Conservation (phyloP, 2,888 invertebrate species). For the Drosophila mimetica region DNA sequence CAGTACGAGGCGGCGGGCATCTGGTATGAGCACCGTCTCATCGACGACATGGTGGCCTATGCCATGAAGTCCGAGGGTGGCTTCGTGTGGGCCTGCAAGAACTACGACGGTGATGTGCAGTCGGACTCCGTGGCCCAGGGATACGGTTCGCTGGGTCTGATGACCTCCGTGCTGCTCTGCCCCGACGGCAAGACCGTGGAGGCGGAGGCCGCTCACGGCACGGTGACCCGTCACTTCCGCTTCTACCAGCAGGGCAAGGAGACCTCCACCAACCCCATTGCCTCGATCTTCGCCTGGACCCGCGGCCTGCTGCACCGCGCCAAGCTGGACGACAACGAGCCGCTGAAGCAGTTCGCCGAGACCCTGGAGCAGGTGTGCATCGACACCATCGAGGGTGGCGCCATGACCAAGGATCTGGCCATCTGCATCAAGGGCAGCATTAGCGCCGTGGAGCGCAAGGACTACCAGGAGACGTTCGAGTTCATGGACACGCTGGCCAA, state of each 20-base stretch:
- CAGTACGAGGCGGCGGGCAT: constrained; percentile 93
- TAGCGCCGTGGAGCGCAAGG: constrained; percentile 88
- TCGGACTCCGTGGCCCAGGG: constrained; percentile 99
- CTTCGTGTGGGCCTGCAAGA: constrained; percentile 99
- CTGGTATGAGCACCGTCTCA: constrained; percentile 99
- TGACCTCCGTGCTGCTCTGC: constrained; percentile 98
- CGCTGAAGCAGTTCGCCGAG: constrained; percentile 92
- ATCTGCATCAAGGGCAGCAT: constrained; percentile 98
- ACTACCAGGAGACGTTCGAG: constrained; percentile 98
- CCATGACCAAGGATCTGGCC: constrained; percentile 99
- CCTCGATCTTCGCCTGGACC: constrained; percentile 99
- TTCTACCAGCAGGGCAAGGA: constrained; percentile 97
- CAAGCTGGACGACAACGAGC: constrained; percentile 93
- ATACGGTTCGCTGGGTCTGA: constrained; percentile 97
- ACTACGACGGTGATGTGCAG: constrained; percentile 99
- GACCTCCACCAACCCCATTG: constrained; percentile 99
- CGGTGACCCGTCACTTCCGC: constrained; percentile 96
- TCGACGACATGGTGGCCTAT: constrained; percentile 99
- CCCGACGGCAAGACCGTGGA: constrained; percentile 99
- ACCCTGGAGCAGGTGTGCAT: constrained; percentile 95
- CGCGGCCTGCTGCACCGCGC: constrained; percentile 96
- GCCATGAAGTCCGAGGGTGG: constrained; percentile 99
- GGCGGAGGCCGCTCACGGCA: constrained; percentile 99
- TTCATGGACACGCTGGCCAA: constrained; percentile 98
- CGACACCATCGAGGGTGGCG: constrained; percentile 96